Conservation (phyloP, 2,888 invertebrate genomes). For the Vannuccia rotundouncinata region DNA sequence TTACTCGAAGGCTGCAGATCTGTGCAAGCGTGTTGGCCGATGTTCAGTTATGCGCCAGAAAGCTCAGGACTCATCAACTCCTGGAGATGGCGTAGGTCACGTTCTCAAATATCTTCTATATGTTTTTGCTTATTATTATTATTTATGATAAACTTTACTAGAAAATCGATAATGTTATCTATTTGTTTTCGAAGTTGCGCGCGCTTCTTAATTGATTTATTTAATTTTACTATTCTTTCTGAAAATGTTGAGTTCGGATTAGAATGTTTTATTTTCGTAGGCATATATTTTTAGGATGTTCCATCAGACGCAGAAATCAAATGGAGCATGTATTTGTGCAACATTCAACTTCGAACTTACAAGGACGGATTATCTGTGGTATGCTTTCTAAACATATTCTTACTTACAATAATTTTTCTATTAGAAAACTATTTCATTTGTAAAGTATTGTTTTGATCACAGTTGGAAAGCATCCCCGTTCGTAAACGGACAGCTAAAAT, state of each 20-base stretch:
- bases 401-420: neutral
- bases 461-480: slow-evolving; percentile 59
- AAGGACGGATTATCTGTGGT: slow-evolving; percentile 59
- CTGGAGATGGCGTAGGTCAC: no score
- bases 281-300: slow-evolving; percentile 40
- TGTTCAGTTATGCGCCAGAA: neutral
- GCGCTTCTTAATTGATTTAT: no score
- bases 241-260: no score
- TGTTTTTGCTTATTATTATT: no score
- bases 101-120: no score
- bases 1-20: neutral
- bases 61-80: no score
- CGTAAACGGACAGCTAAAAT: slow-evolving; percentile 65
- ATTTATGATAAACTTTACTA: no score
- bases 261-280: no score
- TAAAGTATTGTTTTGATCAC: neutral
- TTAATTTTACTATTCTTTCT: no score
- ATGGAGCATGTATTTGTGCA: slow-evolving; percentile 65
- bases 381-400: slow-evolving; percentile 34
- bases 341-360: slow-evolving; percentile 63
- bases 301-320: slow-evolving; percentile 61
- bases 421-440: slow-evolving; percentile 26
- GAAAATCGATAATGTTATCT: no score
- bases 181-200: no score
- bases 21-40: neutral